A percentile compares a stretch with the other conserved stretches of the same genome.
Evolutionary conservation across 1,140 invertebrate species (phyloP).

Genomic region (Lamellibrachia luymesi): DNA sequence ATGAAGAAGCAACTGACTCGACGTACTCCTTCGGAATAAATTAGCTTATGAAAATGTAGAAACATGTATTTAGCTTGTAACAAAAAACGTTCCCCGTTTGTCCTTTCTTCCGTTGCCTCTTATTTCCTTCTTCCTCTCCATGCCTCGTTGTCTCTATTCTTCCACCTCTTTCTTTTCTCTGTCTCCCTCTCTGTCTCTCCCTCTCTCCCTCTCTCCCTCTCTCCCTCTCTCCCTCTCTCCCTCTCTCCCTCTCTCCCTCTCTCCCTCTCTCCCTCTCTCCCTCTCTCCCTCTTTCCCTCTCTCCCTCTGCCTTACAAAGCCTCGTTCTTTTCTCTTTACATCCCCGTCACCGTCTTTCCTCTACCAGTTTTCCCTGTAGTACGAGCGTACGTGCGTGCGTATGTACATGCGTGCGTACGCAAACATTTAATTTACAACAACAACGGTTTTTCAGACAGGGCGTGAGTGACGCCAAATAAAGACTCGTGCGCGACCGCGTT

Average conservation of each 20-base stretch:
- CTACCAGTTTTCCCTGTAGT: not conserved
- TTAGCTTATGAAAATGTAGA: not conserved
- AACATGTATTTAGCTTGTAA: not conserved
- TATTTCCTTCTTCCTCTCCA: not conserved
- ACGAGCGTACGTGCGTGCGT: not conserved
- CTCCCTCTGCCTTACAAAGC: not conserved
- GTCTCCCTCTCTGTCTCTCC: not conserved
- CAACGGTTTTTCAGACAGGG: not conserved
- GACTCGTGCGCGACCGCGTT: not conserved
- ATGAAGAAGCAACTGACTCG: not conserved
- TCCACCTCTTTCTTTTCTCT: too few species aligned
- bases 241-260: not conserved
- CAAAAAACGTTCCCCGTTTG: not conserved
- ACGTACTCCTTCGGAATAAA: not conserved
- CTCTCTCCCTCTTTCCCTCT: not conserved
- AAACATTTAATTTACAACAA: not conserved
- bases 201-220: not conserved
- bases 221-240: not conserved
- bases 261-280: too few species aligned
- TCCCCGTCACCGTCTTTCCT: not conserved
- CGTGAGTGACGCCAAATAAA: not conserved
- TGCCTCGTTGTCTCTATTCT: too few species aligned
- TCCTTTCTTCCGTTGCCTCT: not conserved
- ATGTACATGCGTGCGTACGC: not conserved
- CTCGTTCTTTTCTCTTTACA: too few species aligned